Percentiles rank a stretch among this genome's conserved stretches.
Conservation (phyloP, 2,113 vertebrate genomes). For the Arvicanthis niloticus region DNA sequence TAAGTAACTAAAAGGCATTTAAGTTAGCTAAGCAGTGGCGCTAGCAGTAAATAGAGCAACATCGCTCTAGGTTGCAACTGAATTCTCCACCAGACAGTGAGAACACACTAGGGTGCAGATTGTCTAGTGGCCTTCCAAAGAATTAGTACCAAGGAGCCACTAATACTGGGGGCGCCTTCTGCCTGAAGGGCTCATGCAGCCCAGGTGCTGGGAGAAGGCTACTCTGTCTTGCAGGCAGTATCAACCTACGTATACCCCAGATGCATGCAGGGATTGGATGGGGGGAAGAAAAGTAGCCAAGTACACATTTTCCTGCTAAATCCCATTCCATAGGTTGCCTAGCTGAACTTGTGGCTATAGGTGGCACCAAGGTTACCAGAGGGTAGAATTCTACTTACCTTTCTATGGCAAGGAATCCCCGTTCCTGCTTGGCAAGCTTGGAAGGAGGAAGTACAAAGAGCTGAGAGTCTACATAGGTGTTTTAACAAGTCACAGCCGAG, state of each 20-base stretch:
- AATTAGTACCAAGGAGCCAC: too few relatives aligned
- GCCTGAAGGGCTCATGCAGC: neutral
- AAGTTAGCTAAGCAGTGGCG: neutral
- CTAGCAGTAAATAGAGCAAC: neutral
- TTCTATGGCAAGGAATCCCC: neutral
- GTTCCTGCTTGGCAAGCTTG: too few relatives aligned
- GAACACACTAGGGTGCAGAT: neutral
- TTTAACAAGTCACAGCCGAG: slow-evolving; percentile 38
- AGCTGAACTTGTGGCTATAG: neutral
- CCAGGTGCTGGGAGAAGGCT: too few relatives aligned
- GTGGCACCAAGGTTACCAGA: neutral
- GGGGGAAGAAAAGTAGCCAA: neutral
- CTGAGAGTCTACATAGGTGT: neutral
- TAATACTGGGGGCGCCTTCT: neutral
- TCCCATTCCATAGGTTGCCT: neutral
- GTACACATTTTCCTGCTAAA: neutral
- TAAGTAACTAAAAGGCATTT: neutral
- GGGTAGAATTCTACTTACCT: neutral
- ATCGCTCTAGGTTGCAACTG: neutral
- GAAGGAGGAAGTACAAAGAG: neutral
- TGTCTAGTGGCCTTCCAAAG: neutral
- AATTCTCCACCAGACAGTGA: neutral
- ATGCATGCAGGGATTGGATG: neutral
- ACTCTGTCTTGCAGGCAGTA: neutral
- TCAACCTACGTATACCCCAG: neutral